Base-by-base conservation (phyloP, 1,140 invertebrate species). In the Drosophila fuyamai region DNA sequence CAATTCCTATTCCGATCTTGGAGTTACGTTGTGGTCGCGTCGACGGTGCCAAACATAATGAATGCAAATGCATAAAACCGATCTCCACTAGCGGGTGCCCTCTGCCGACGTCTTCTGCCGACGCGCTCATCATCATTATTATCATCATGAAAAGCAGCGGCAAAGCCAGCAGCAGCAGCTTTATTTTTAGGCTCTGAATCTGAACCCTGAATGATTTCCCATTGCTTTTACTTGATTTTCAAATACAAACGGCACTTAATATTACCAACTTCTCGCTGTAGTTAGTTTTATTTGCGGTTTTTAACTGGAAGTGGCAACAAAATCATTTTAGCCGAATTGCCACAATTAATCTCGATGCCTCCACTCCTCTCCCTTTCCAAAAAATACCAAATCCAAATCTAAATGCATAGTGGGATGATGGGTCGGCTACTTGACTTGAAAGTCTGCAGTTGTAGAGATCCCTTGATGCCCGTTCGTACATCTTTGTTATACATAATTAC, bases 21-120 rank as follows among this genome's bases (percentile, higher is more conserved):
- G 13, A 62, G 57, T 61, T 65, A 57, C 70, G 81, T 86, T 88
- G 84, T 89, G 81, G 58, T 41, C 84, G 77, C 84, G 81, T 60
- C 84, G 77, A 90, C 84, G 78, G 73, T 84, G 81, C 74, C 82
- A 81, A 85, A 85, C 82, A 85, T 86, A 86, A 85, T 89, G 84
- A 89, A 89, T 90, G 84, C 85, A 88, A 88, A 88, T 88, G 83
- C 84, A 88, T 67, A 89, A 77, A 70, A 40, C 63, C 78, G 83
- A 86, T 82, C 83, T 88, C 75, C 66, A 59, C 53, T 27, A 70
- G 56, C 82, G 78, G 82, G 60, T 71, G 81, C 80, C 72, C 67
- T 73, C 67, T 78, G 67, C 47, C 41, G 62, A 12, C 35, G 51
- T 9, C 3, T 32, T 35, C 50, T 36, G 59, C 55, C 63, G 76